Percentiles rank a stretch among this genome's conserved stretches.
These are phyloP conservation scores for Antheraea mylitta DNA, from an alignment of 1,140 invertebrate species.

Conservation along the genomic window DNA sequence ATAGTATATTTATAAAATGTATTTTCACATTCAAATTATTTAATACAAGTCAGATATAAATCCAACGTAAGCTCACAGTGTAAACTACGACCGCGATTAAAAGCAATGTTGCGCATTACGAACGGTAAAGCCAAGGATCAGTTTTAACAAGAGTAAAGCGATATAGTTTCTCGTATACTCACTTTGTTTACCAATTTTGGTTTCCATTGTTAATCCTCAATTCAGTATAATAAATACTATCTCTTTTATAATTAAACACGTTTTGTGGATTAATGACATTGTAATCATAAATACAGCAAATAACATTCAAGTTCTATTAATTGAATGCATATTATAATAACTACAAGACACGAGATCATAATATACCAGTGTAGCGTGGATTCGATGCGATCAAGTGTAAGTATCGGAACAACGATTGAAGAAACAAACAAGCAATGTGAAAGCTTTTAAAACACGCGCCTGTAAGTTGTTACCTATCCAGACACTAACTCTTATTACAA, in stretches of 20 bases:
- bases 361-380: conserved; percentile 24
- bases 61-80: not conserved
- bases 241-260: too few species aligned
- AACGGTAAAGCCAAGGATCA: not conserved
- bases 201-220: not conserved
- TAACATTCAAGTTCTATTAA: too few species aligned
- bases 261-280: too few species aligned
- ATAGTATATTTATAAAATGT: not conserved
- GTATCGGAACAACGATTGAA: conserved; percentile 48
- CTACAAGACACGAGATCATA: conserved; percentile 43
- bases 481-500: conserved; percentile 63
- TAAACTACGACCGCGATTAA: conserved; percentile 2
- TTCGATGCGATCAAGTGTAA: conserved; percentile 35
- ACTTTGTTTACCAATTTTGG: not conserved
- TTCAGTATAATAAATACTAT: not conserved
- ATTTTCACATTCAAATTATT: not conserved
- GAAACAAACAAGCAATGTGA: conserved; percentile 53
- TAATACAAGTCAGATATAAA: not conserved
- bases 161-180: not conserved
- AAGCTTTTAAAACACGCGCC: conserved; percentile 52
- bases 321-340: too few species aligned
- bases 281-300: too few species aligned
- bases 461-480: conserved; percentile 38
- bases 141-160: conserved; percentile 2
- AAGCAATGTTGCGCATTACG: conserved; percentile 1